Conservation (phyloP, 2,113 vertebrate genomes). For the Chroicocephalus ridibundus region DNA sequence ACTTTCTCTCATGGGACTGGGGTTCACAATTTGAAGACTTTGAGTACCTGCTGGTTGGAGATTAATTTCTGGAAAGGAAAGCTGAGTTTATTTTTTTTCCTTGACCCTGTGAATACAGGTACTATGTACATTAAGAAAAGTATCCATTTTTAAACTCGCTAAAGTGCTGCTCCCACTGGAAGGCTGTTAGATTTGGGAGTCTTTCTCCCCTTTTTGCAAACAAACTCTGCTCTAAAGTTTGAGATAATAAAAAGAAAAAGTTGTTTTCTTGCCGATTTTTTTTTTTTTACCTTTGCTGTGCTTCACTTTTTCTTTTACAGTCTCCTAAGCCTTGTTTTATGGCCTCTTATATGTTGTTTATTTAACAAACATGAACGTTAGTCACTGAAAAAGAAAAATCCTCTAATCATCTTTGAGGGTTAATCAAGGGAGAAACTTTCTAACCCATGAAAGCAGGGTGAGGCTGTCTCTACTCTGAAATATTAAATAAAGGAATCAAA, state of each 20-base stretch:
- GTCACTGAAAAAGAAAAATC: background rate
- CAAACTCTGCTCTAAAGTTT: background rate
- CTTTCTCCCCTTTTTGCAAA: background rate
- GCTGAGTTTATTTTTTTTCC: background rate
- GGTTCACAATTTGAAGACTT: background rate
- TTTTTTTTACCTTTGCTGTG: background rate
- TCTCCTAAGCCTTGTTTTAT: background rate
- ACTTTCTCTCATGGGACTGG: background rate
- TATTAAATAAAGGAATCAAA: conserved; percentile 44
- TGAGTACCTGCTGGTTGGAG: background rate
- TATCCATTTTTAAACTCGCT: background rate
- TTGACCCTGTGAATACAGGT: background rate
- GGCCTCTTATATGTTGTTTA: background rate
- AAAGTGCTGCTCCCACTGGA: background rate
- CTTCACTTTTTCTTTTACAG: background rate
- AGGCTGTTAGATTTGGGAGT: background rate
- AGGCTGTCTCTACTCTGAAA: background rate
- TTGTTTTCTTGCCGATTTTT: background rate
- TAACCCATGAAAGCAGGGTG: background rate
- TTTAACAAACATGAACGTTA: background rate
- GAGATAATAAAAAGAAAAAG: background rate
- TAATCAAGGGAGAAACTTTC: background rate
- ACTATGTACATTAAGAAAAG: background rate
- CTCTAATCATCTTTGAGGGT: background rate
- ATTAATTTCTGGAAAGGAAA: background rate